These are phyloP conservation scores for Microctonus brassicae DNA, from an alignment of 2,888 invertebrate genomes.

Conservation along the genomic window DNA sequence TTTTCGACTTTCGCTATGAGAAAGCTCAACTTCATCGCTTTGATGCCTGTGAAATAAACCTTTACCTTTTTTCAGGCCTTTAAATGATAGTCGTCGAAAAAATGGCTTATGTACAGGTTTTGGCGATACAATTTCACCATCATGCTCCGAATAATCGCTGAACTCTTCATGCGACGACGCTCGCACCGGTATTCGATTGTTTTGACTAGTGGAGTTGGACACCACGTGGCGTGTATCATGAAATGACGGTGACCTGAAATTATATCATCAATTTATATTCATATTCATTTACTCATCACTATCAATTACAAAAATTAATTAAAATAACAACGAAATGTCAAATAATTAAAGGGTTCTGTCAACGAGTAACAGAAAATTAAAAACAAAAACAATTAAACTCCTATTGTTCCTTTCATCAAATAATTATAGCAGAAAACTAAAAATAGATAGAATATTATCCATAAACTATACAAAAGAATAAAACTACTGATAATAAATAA, in stretches of 20 bases:
- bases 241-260: constrained; percentile 58
- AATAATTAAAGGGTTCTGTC: background rate
- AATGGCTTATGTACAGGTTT: constrained; percentile 87
- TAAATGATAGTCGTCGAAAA: constrained; percentile 88
- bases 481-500: background rate
- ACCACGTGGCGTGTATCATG: constrained; percentile 54
- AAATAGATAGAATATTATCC: constrained; percentile 1
- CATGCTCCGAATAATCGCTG: constrained; percentile 81
- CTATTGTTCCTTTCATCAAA: no score
- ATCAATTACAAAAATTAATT: background rate
- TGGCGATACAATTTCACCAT: constrained; percentile 79
- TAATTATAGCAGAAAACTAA: background rate
- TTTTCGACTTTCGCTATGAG: constrained; percentile 71
- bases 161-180: constrained; percentile 70
- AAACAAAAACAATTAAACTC: no score
- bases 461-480: background rate
- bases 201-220: constrained; percentile 54
- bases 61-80: constrained; percentile 85
- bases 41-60: constrained; percentile 91
- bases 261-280: constrained; percentile 8
- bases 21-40: constrained; percentile 87
- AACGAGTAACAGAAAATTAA: background rate
- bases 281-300: background rate
- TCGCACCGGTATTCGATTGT: constrained; percentile 58
- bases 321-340: background rate